A percentile compares a stretch with the other conserved stretches of the same genome.
These are phyloP conservation scores for Scolopax rusticola DNA, from an alignment of 2,797 vertebrate genomes.

Conservation along the genomic window DNA sequence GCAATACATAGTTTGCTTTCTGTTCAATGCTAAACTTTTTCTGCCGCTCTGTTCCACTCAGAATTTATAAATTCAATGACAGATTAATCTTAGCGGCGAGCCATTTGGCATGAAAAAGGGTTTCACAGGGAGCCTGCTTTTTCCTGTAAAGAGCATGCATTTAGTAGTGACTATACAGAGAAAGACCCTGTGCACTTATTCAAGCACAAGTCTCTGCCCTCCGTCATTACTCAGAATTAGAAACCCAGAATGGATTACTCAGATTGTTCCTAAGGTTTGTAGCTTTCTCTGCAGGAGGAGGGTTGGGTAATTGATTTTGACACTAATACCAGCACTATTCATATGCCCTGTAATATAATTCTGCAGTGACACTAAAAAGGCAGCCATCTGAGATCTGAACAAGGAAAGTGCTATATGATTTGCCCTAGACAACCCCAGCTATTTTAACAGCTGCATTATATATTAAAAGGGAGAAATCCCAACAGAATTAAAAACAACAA, in stretches of 20 bases:
- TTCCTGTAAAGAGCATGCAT: slow-evolving; percentile 70
- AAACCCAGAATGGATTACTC: slow-evolving; percentile 70
- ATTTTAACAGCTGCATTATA: slow-evolving; percentile 78
- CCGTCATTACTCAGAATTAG: slow-evolving; percentile 75
- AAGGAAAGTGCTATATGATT: slow-evolving; percentile 73
- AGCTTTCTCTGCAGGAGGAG: slow-evolving; percentile 63
- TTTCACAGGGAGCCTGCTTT: slow-evolving; percentile 70
- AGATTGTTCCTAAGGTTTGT: slow-evolving; percentile 63
- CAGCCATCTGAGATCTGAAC: slow-evolving; percentile 57
- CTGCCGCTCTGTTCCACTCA: slow-evolving; percentile 34
- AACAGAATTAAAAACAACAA: slow-evolving; percentile 76
- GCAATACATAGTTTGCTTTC: slow-evolving; percentile 57
- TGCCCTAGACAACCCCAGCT: slow-evolving; percentile 67
- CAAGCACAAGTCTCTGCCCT: slow-evolving; percentile 64
- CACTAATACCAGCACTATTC: slow-evolving; percentile 68
- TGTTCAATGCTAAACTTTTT: slow-evolving; percentile 65
- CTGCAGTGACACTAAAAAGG: slow-evolving; percentile 60
- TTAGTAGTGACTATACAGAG: slow-evolving; percentile 49
- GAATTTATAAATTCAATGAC: slow-evolving; percentile 73
- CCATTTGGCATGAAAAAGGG: slow-evolving; percentile 73
- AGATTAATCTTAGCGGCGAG: slow-evolving; percentile 69
- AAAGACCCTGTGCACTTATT: slow-evolving; percentile 66
- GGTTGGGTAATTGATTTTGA: slow-evolving; percentile 73
- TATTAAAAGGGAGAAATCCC: slow-evolving; percentile 69
- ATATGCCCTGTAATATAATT: slow-evolving; percentile 70